Conservation (phyloP, 2,888 invertebrate genomes). For the Dascillus cervinus region DNA sequence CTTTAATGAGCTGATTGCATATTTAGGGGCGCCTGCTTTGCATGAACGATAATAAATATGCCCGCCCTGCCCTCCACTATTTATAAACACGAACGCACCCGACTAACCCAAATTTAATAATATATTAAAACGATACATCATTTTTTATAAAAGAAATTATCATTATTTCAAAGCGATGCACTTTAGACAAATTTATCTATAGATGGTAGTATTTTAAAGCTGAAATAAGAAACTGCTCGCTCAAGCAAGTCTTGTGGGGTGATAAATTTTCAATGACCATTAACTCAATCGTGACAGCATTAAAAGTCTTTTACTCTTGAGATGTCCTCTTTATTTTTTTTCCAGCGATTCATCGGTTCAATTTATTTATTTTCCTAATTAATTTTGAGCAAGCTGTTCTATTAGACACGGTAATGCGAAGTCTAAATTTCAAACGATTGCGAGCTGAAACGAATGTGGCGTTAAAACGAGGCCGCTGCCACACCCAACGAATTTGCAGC, state of each 20-base stretch:
- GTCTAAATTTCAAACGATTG: too few species aligned
- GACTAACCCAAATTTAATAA: slow-evolving; percentile 1
- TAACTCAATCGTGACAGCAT: slow-evolving; percentile 23
- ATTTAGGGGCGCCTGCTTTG: slow-evolving; percentile 3
- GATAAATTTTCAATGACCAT: slow-evolving; percentile 23
- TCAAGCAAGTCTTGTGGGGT: slow-evolving; percentile 19
- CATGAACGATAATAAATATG: slow-evolving; percentile 5
- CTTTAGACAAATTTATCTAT: too few species aligned
- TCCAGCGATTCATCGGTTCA: too few species aligned
- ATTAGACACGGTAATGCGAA: too few species aligned
- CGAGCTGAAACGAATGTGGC: too few species aligned
- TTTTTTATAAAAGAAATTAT: too few species aligned
- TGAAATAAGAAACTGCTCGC: slow-evolving; percentile 15
- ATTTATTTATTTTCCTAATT: too few species aligned
- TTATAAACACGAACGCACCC: slow-evolving; percentile 3
- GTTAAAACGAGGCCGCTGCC: too few species aligned
- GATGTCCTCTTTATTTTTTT: too few species aligned
- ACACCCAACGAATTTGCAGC: too few species aligned
- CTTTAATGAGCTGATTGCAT: slow-evolving; percentile 7
- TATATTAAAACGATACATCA: slow-evolving; percentile 9
- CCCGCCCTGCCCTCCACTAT: slow-evolving; percentile 5
- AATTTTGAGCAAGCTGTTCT: too few species aligned
- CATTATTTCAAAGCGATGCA: too few species aligned
- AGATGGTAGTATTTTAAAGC: slow-evolving; percentile 15
- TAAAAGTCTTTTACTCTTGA: slow-evolving; percentile 22